Base-by-base conservation (phyloP, 2,113 vertebrate genomes). In the Corvus cornix region DNA sequence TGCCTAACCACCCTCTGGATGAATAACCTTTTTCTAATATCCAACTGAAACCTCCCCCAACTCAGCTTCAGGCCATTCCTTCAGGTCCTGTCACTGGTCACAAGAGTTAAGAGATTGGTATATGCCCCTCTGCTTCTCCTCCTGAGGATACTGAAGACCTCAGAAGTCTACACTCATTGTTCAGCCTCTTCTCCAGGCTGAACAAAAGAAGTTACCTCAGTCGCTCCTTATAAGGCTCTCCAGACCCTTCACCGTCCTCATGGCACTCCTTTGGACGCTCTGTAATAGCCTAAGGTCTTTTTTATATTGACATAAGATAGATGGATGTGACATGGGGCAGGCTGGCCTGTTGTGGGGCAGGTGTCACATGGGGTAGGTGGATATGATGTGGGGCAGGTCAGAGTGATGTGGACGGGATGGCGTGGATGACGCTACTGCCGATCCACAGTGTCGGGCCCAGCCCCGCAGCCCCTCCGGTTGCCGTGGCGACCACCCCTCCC, bases 391-490 rank as follows among this genome's bases (percentile, higher is more conserved):
- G 26, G 17, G 17, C 13, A 16, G 33, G 9, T 21, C 24, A 30
- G 5, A 30, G 13, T 5, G 49, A 9, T 3, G 2, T 19, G 27
- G 35, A 22, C 14, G 24, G 22, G 7, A 4, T 4, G 56, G 24
- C 17, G 35, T 8, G 13, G 16, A 5, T 17, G 35, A 43, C n/a
- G 16, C 16, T n/a, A 1, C 7, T 4, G 22, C 31, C 37, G 7
- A 31, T 1, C 1, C 53, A 1, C 16, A 23, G 14, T 0, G 19
- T 0, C 9, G 6, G 12, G 9, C 37, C 33, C 33, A 9, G 12
- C 14, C 46, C 0, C 22, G 19, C 63, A 19, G 5, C 13, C 41
- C 53, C n/a, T 9, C 7, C 16, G 10, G 30, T 14, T 31, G 41
- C 79, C 63, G 62, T 9, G 31, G 55, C 41, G 14, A 35, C 87